Evolutionary conservation across 2,888 invertebrate genomes (phyloP), one percentile per base, ranked within the genome.

Genomic region (Odontocerum albicorne): DNA sequence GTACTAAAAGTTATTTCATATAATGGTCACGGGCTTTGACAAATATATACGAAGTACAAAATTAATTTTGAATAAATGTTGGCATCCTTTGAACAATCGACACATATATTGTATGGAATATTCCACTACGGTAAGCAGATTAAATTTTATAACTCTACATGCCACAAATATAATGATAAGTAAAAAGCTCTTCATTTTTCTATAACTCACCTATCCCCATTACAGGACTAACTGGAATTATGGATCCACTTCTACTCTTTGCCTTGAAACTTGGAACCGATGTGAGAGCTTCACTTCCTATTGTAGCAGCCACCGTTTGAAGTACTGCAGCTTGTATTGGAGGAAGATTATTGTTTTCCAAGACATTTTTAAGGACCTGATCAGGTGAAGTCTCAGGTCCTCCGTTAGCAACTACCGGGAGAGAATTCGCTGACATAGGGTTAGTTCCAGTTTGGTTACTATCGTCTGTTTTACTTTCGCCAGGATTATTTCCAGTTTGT

Each of bases 151-250:
- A n/a, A n/a, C n/a, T n/a, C n/a, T n/a, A n/a, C n/a, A n/a, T n/a
- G n/a, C n/a, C n/a, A n/a, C n/a, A n/a, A n/a, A n/a, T n/a, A n/a
- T n/a, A n/a, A n/a, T n/a, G n/a, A n/a, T n/a, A n/a, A n/a, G n/a
- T n/a, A n/a, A n/a, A n/a, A n/a, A n/a, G n/a, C n/a, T n/a, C 33
- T 33, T 1, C 12, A 13, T 6, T 15, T 35, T 35, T 15, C 7
- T 15, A 19, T 20, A 32, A 27, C 56, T 63, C 59, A 77, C 78
- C 78, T 67, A 74, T 75, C 17, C 78, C 78, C 75, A 78, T 77
- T 6, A 75, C 75, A 49, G 78, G 78, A 54, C 78, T 77, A 21
- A 78, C 76, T 3, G 78, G 77, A 64, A 78, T 78, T 8, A 78
- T 78, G 2, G 77, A 77, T 0, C 78, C 78, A 53, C 78, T 78